These are phyloP conservation scores for Diglossa cyanea DNA, from an alignment of 2,797 vertebrate species.

Conservation along the genomic window DNA sequence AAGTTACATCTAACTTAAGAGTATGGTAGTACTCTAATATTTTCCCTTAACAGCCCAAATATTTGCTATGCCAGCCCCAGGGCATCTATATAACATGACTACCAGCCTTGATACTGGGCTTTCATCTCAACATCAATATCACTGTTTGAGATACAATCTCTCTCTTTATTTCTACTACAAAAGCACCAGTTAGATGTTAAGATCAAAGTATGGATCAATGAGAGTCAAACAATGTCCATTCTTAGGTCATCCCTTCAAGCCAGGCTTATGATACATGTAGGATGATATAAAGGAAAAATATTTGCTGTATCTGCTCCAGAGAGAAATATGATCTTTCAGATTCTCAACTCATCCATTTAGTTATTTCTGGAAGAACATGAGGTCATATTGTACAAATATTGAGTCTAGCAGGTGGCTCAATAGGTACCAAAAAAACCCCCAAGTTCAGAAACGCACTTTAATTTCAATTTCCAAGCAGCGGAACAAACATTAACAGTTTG, in stretches of 20 bases:
- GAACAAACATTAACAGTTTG: neutral
- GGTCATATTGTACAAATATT: neutral
- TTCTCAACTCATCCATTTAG: neutral
- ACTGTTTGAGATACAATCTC: neutral
- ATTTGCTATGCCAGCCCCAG: neutral
- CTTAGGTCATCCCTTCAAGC: neutral
- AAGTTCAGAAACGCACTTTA: neutral
- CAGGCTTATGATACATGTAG: neutral
- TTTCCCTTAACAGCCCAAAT: neutral
- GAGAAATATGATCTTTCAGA: neutral
- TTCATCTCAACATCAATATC: conserved; percentile 30
- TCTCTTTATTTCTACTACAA: neutral
- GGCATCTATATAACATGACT: neutral
- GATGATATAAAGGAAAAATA: neutral
- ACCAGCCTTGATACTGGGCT: neutral
- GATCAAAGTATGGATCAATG: conserved; percentile 26
- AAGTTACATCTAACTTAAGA: too few species aligned
- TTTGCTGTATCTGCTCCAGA: neutral
- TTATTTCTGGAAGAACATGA: neutral
- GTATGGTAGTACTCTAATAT: neutral
- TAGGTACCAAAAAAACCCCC: neutral
- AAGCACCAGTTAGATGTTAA: neutral
- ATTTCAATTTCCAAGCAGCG: neutral
- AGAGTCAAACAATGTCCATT: neutral
- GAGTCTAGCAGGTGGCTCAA: neutral